Percentiles rank a stretch among this genome's conserved stretches.
Evolutionary conservation across 2,113 vertebrate genomes (phyloP).

Genomic region (Promerops cafer): DNA sequence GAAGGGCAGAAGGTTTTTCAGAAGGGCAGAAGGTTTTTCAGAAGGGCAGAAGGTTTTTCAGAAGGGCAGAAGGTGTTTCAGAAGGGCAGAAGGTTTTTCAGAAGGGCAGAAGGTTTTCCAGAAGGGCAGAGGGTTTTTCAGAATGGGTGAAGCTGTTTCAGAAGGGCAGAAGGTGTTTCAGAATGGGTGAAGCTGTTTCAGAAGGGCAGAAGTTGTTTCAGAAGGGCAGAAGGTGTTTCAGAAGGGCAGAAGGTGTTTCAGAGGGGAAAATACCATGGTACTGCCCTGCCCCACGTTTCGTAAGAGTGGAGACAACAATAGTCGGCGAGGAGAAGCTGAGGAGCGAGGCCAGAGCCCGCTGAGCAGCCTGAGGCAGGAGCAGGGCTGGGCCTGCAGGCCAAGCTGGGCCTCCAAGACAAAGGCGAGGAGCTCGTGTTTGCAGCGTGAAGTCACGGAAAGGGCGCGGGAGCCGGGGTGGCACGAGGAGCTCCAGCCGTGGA

Average conservation of each 20-base stretch:
- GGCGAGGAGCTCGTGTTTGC: not conserved
- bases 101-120: not conserved
- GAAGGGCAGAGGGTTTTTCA: too few species aligned
- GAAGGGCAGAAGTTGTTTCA: not conserved
- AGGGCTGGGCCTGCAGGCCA: not conserved
- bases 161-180: accelerated
- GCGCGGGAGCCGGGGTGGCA: not conserved
- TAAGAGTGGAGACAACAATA: not conserved
- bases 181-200: not conserved
- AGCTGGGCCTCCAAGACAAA: not conserved
- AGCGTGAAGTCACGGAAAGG: not conserved
- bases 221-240: not conserved
- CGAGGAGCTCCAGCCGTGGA: not conserved
- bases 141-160: not conserved
- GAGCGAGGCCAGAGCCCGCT: not conserved
- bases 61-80: accelerated
- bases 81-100: accelerated
- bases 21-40: not conserved
- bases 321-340: not conserved
- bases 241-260: not conserved
- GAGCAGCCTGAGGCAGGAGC: not conserved
- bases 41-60: accelerated
- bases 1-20: accelerated
- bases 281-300: not conserved
- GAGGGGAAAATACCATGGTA: accelerated